phyloP scores from a whole-genome alignment of 2,113 vertebrate genomes.

The Toxotes jaculatrix region DNA sequence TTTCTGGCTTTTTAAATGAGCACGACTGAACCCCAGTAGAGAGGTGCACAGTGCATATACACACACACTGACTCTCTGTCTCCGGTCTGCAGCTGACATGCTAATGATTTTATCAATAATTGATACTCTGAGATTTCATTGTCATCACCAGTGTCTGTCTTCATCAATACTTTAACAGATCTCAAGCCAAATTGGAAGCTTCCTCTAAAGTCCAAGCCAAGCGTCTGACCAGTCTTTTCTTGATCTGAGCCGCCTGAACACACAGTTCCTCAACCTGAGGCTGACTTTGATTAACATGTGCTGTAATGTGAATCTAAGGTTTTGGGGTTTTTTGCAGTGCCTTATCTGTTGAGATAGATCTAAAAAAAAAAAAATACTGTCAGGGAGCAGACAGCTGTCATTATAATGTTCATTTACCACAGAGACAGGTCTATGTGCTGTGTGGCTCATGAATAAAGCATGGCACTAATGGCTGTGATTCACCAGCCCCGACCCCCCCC shows the following conservation, averaged over 20 bases:
- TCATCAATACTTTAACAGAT: constrained; percentile 67
- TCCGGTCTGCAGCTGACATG: constrained; percentile 52
- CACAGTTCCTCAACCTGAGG: too few relatives aligned
- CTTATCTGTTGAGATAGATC: constrained; percentile 4
- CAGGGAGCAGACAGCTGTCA: constrained; percentile 39
- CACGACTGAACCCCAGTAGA: neutral
- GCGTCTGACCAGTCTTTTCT: neutral
- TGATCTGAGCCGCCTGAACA: neutral
- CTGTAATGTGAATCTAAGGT: neutral
- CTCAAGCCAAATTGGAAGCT: constrained; percentile 45
- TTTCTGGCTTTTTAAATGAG: constrained; percentile 1
- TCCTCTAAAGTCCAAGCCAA: constrained; percentile 26
- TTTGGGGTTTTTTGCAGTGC: neutral
- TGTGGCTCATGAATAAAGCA: constrained; percentile 49
- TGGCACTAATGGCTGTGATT: constrained; percentile 26
- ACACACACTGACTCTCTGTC: neutral
- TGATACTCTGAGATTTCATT: constrained; percentile 55
- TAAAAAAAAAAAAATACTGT: neutral
- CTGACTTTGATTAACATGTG: neutral
- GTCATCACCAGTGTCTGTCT: constrained; percentile 53
- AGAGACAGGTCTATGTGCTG: constrained; percentile 1
- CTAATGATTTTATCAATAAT: constrained; percentile 69
- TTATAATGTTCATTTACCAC: constrained; percentile 25
- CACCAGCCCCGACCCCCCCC: neutral
- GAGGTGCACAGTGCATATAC: neutral